Evolutionary conservation across 1,140 invertebrate genomes (phyloP).

Genomic region (Papilio dardanus): DNA sequence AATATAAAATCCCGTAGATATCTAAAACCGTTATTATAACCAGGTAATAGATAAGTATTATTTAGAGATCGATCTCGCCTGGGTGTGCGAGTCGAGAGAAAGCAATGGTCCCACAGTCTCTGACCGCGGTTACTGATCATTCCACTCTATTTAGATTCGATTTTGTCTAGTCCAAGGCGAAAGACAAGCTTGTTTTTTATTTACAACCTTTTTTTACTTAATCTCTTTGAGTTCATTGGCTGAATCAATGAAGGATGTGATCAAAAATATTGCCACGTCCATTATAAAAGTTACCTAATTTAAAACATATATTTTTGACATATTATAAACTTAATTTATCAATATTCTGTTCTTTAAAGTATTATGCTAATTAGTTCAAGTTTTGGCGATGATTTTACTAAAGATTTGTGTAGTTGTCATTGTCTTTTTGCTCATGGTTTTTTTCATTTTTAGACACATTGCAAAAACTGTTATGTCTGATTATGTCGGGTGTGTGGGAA

Average conservation of each 20-base stretch:
- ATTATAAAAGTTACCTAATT: not conserved
- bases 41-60: conserved; percentile 26
- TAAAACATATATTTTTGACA: not conserved
- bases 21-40: conserved; percentile 1
- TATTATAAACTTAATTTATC: not conserved
- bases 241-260: not conserved
- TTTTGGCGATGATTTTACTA: not conserved
- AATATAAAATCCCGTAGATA: not conserved
- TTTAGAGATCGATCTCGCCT: conserved; percentile 17
- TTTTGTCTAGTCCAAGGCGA: conserved; percentile 17
- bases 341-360: not conserved
- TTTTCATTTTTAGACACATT: not conserved
- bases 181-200: not conserved
- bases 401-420: not conserved
- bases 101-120: conserved; percentile 36
- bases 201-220: not conserved
- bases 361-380: not conserved
- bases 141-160: conserved; percentile 29
- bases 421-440: conserved; percentile 1
- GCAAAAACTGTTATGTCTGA: not conserved
- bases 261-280: not conserved
- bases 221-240: conserved; percentile 1
- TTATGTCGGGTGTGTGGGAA: not conserved
- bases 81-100: conserved; percentile 30
- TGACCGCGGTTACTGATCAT: conserved; percentile 28